These are phyloP conservation scores for Agonopterix heracliana DNA, from an alignment of 2,888 invertebrate genomes.

Conservation along the genomic window DNA sequence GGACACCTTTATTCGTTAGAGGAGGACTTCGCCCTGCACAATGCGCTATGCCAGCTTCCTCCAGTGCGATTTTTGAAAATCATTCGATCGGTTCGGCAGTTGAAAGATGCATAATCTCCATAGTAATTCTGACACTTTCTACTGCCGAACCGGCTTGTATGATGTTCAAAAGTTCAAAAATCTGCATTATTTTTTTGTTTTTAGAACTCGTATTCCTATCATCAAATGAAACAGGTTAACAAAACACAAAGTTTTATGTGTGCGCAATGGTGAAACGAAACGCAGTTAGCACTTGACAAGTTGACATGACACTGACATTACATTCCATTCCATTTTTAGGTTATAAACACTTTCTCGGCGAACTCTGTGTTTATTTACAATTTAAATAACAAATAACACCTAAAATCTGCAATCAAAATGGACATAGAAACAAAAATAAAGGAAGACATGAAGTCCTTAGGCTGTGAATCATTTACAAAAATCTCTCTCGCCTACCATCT, in stretches of 20 bases:
- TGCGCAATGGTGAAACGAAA: not conserved
- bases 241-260: not conserved
- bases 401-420: conserved; percentile 26
- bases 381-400: not conserved
- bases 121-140: no score
- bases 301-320: not conserved
- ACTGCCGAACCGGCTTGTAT: no score
- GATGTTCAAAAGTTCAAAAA: no score
- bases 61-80: no score
- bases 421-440: conserved; percentile 62
- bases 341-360: not conserved
- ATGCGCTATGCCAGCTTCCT: no score
- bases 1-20: no score
- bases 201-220: no score
- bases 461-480: conserved; percentile 55
- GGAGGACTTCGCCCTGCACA: no score
- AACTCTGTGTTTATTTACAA: not conserved
- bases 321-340: conserved; percentile 1
- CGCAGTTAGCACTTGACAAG: not conserved
- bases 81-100: no score
- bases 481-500: conserved; percentile 58
- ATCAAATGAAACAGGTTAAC: not conserved
- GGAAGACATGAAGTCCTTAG: conserved; percentile 60
- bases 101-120: no score
- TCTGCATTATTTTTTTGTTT: no score